These are phyloP conservation scores for Chunga burmeisteri DNA, from an alignment of 2,113 vertebrate species.

Conservation along the genomic window DNA sequence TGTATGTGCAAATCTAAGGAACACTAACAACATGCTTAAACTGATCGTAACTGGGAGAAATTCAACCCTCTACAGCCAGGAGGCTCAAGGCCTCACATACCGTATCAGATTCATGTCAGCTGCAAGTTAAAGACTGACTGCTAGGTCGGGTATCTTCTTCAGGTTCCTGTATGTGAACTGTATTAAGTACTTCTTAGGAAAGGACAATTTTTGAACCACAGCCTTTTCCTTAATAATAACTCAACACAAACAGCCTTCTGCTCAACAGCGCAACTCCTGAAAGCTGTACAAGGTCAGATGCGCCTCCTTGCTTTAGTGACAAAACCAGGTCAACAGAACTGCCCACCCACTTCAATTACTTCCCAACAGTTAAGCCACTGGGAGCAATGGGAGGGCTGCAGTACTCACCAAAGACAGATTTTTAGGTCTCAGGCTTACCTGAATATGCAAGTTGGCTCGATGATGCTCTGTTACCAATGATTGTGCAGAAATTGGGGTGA, in stretches of 20 bases:
- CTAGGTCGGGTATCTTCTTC: too few species aligned
- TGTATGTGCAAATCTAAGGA: neutral
- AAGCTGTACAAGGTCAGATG: neutral
- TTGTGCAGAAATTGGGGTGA: neutral
- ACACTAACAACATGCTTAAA: fast-evolving
- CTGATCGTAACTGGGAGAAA: neutral
- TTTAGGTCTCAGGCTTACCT: neutral
- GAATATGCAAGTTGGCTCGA: neutral
- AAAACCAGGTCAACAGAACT: neutral
- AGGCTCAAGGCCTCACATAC: neutral
- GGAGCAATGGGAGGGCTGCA: neutral
- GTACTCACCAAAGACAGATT: neutral
- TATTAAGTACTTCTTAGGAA: neutral
- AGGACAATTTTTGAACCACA: neutral
- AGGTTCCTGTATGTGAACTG: neutral
- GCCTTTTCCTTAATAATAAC: neutral
- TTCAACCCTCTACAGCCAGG: neutral
- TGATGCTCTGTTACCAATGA: neutral
- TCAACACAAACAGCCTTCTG: neutral
- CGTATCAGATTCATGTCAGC: neutral
- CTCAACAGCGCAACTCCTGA: neutral
- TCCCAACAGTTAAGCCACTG: neutral
- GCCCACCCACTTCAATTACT: neutral
- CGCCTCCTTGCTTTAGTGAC: neutral
- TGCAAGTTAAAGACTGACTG: neutral